These are phyloP conservation scores for Motacilla tschutschensis DNA, from an alignment of 2,113 vertebrate genomes.

Conservation along the genomic window DNA sequence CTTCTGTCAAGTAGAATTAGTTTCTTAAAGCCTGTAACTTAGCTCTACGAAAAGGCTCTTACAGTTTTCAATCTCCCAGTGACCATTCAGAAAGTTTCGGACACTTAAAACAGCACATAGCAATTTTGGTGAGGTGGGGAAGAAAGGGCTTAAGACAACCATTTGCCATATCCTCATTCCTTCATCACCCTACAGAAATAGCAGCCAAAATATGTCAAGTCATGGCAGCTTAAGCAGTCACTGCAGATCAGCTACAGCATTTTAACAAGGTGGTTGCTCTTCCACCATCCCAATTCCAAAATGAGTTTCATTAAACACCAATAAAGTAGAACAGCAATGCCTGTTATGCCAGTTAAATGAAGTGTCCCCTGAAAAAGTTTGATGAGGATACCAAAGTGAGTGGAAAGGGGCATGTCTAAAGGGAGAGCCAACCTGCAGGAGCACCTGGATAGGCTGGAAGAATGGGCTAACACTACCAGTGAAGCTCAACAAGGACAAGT, in stretches of 20 bases:
- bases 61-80: neutral
- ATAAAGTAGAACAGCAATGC: neutral
- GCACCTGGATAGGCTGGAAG: neutral
- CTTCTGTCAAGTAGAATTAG: neutral
- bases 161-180: neutral
- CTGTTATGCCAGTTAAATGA: neutral
- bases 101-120: neutral
- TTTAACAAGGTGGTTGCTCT: neutral
- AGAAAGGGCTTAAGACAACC: neutral
- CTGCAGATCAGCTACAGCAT: neutral
- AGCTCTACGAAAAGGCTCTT: neutral
- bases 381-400: neutral
- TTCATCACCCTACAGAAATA: neutral
- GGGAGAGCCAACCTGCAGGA: neutral
- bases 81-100: neutral
- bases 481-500: neutral
- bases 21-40: neutral
- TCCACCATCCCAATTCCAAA: neutral
- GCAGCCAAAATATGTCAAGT: neutral
- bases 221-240: neutral
- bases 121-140: neutral
- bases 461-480: neutral
- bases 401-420: neutral
- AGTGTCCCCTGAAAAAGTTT: neutral
- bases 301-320: neutral